Base-by-base conservation (phyloP, 2,797 vertebrate genomes). In the Scleropages formosus region DNA sequence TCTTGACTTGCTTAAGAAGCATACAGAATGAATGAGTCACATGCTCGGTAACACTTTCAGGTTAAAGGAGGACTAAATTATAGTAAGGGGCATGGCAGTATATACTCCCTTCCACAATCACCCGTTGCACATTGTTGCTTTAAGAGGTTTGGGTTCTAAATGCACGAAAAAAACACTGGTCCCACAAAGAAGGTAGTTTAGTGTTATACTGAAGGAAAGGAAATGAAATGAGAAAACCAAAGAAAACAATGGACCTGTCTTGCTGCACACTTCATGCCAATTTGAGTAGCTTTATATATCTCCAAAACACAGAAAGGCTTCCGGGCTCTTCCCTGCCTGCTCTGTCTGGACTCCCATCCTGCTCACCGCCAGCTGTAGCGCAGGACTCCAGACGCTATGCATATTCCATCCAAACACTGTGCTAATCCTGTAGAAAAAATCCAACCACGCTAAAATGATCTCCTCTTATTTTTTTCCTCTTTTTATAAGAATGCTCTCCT, bases 81-180 rank as follows among this genome's bases (percentile, higher is more conserved):
- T 15, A 31, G 24, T n/a, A 64, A 0, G 16, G 64, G 26, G 47
- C 10, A 7, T n/a, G 46, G 65, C 56, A 51, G 4, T 24, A 53
- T 2, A 56, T 20, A 56, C 13, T 16, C 51, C 89, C 85, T 92
- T 89, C 82, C 84, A 87, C 88, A n/a, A 87, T 81, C 77, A 73
- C 31, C 76, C 79, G 75, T 77, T 85, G 84, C 71, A n/a, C 18
- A 26, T 44, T 31, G 71, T 20, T 49, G 83, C 75, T 81, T 78
- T 26, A 18, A 53, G 63, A 78, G 75, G 51, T 8, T 66, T 68
- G 47, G 13, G 68, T 53, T 70, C 67, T 75, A 24, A 20, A 58
- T 20, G 66, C 59, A 64, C 24, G 58, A 76, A 76, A 60, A n/a
- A n/a, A 67, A 78, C 31, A 80, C 82, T 90, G 88, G 88, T 89